These are phyloP conservation scores for Aphis gossypii DNA, from an alignment of 1,140 invertebrate genomes.

Conservation along the genomic window DNA sequence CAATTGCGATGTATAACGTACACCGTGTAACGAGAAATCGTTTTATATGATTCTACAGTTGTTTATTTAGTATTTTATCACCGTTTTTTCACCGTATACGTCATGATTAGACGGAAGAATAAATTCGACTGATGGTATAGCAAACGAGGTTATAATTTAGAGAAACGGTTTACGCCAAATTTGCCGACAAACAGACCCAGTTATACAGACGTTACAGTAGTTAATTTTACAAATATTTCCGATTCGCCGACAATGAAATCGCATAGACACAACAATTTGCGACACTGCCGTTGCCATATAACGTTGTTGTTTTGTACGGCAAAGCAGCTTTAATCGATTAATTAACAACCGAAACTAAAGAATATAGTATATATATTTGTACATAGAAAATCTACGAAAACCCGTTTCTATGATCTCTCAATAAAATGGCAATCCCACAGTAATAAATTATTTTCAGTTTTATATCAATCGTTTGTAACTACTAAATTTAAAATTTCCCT, in stretches of 20 bases:
- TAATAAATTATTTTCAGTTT: background rate
- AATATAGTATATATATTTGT: background rate
- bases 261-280: background rate
- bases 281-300: background rate
- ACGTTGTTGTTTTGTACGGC: background rate
- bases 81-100: background rate
- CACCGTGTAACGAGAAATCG: background rate
- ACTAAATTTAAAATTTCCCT: background rate
- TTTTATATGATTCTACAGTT: background rate
- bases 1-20: background rate
- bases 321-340: background rate
- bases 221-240: background rate
- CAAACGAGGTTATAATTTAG: background rate
- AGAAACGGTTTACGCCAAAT: background rate
- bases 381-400: background rate
- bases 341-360: background rate
- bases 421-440: background rate
- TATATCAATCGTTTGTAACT: background rate
- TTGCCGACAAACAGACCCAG: background rate
- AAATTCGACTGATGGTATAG: background rate
- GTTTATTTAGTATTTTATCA: background rate
- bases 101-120: background rate
- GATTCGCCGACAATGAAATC: background rate
- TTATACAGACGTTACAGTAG: background rate
- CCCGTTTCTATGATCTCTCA: background rate